A percentile compares a stretch with the other conserved stretches of the same genome.
phyloP scores from a whole-genome alignment of 2,797 vertebrate genomes.

The Carcharodon carcharias region DNA sequence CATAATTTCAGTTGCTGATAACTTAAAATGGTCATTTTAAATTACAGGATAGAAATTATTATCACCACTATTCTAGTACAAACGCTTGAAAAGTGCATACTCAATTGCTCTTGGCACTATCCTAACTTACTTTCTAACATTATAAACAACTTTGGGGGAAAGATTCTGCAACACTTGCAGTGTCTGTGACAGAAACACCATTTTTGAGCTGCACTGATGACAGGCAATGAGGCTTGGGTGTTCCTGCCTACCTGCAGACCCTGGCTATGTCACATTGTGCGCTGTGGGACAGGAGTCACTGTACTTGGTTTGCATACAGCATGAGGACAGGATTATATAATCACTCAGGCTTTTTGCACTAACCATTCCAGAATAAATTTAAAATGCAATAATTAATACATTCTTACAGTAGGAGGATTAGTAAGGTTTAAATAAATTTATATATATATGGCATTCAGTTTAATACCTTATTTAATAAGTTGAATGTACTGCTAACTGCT shows the following conservation, averaged over 20 bases:
- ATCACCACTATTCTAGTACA: neutral
- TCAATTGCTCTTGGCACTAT: neutral
- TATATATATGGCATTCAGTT: neutral
- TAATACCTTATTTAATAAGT: neutral
- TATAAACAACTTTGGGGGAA: neutral
- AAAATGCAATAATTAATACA: neutral
- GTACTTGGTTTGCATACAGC: neutral
- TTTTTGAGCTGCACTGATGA: neutral
- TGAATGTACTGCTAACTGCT: neutral
- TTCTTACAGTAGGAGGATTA: neutral
- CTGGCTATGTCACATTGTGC: neutral
- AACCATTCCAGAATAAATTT: neutral
- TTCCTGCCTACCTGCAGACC: neutral
- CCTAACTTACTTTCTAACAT: neutral
- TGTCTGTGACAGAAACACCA: neutral
- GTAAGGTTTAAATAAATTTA: neutral
- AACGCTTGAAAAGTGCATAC: conserved; percentile 6
- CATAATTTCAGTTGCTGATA: conserved; percentile 23
- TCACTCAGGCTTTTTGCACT: neutral
- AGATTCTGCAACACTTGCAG: neutral
- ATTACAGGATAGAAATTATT: conserved; percentile 18
- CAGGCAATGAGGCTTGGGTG: neutral
- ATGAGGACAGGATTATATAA: neutral
- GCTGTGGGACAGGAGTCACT: neutral
- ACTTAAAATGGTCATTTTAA: conserved; percentile 26